Evolutionary conservation across 1,140 invertebrate genomes (phyloP).

Genomic region (Colletes gigas): DNA sequence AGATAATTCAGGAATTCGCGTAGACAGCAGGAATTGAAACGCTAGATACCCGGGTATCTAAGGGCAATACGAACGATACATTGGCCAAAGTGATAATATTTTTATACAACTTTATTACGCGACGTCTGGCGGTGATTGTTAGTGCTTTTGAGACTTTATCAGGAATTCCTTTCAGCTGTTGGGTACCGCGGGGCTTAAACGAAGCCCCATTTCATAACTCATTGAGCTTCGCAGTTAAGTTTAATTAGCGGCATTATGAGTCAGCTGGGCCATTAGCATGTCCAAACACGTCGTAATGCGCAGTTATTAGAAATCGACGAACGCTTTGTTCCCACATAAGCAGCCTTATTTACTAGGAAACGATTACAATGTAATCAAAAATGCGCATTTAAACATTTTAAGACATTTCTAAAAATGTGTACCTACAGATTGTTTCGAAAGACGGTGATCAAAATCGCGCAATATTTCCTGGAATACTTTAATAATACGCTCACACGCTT

Average conservation of each 20-base stretch:
- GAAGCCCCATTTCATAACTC: constrained; percentile 11
- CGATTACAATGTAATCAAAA: not conserved
- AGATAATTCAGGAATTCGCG: constrained; percentile 42
- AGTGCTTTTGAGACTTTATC: not conserved
- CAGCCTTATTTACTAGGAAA: too few species aligned
- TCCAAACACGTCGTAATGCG: constrained; percentile 1
- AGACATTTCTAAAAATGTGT: too few species aligned
- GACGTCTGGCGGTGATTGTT: not conserved
- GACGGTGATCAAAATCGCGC: too few species aligned
- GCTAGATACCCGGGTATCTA: not conserved
- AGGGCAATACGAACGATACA: not conserved
- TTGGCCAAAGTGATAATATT: not conserved
- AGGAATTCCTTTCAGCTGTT: not conserved
- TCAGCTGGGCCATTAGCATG: constrained; percentile 27
- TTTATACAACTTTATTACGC: not conserved
- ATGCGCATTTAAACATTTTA: too few species aligned
- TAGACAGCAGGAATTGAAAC: constrained; percentile 1
- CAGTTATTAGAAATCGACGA: constrained; percentile 20
- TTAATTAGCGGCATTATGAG: constrained; percentile 39
- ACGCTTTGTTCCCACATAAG: not conserved
- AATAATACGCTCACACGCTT: too few species aligned
- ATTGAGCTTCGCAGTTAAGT: constrained; percentile 15
- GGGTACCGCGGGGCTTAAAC: not conserved
- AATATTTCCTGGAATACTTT: too few species aligned
- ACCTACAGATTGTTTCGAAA: too few species aligned